Evolutionary conservation across 2,888 invertebrate species (phyloP).

Genomic region (Homarus gammarus): DNA sequence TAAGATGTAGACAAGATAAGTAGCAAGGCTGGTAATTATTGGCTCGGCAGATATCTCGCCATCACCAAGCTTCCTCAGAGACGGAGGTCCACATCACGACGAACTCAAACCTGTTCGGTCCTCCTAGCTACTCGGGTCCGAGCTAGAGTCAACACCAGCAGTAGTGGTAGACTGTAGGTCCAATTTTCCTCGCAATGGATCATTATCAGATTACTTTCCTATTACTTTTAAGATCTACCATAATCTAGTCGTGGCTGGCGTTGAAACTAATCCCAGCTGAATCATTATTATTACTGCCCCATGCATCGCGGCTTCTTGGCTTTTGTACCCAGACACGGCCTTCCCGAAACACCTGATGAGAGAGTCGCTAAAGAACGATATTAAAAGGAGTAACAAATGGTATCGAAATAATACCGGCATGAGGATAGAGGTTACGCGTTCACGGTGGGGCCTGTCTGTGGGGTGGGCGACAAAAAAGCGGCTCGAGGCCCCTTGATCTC

Average conservation of each 20-base stretch:
- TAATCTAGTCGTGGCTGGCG: conserved; percentile 23
- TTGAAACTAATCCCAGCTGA: conserved; percentile 25
- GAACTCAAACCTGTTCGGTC: not conserved
- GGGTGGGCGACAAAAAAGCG: not conserved
- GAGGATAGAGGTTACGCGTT: conserved; percentile 38
- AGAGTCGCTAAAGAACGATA: not conserved
- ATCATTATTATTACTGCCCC: conserved; percentile 40
- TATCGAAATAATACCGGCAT: conserved; percentile 37
- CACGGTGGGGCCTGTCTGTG: not conserved
- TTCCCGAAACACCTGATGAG: not conserved
- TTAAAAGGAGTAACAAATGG: conserved; percentile 36
- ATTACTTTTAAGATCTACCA: conserved; percentile 20
- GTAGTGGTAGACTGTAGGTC: conserved; percentile 2
- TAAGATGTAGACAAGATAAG: not conserved
- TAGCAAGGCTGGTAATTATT: not conserved
- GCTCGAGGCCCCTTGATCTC: not conserved
- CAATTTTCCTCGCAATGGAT: conserved; percentile 33
- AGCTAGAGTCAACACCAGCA: not conserved
- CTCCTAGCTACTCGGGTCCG: not conserved
- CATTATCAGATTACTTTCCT: conserved; percentile 51
- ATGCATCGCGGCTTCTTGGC: not conserved
- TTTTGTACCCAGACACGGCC: not conserved
- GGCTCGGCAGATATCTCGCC: not conserved
- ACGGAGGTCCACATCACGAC: not conserved
- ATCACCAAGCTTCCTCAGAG: not conserved